Percentiles rank a stretch among this genome's conserved stretches.
phyloP scores from a whole-genome alignment of 2,113 vertebrate genomes.

The Notarius quadriscutis region DNA sequence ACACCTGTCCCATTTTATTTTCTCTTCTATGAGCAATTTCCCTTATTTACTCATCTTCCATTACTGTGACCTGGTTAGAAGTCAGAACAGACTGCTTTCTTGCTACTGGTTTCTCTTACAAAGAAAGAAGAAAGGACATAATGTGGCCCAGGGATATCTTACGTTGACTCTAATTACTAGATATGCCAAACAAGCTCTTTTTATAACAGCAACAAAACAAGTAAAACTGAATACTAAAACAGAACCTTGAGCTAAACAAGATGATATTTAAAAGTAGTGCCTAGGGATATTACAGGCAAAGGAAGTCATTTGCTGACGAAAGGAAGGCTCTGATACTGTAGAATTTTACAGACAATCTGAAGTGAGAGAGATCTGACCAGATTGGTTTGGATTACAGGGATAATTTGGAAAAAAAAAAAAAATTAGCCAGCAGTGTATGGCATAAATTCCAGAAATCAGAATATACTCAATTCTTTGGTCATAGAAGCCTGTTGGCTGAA shows the following conservation, averaged over 20 bases:
- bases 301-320: background rate
- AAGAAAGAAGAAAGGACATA: constrained; percentile 23
- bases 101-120: background rate
- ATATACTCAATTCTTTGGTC: background rate
- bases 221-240: constrained; percentile 38
- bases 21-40: background rate
- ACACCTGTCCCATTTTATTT: constrained; percentile 3
- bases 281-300: constrained; percentile 21
- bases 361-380: background rate
- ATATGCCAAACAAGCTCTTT: constrained; percentile 39
- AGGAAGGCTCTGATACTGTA: background rate
- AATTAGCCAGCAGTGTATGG: background rate
- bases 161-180: constrained; percentile 45
- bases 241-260: constrained; percentile 20
- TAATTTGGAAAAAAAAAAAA: background rate
- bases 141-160: constrained; percentile 16
- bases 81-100: constrained; percentile 5
- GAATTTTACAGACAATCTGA: background rate
- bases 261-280: constrained; percentile 36
- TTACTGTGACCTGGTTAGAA: constrained; percentile 24
- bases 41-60: background rate
- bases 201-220: constrained; percentile 47
- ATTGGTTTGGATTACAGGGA: constrained; percentile 1
- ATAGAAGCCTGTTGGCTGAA: constrained; percentile 19
- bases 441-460: constrained; percentile 2